Evolutionary conservation across 2,113 vertebrate species (phyloP), one percentile per base, ranked within the genome.

Genomic region (Sinocyclocheilus maitianheensis): DNA sequence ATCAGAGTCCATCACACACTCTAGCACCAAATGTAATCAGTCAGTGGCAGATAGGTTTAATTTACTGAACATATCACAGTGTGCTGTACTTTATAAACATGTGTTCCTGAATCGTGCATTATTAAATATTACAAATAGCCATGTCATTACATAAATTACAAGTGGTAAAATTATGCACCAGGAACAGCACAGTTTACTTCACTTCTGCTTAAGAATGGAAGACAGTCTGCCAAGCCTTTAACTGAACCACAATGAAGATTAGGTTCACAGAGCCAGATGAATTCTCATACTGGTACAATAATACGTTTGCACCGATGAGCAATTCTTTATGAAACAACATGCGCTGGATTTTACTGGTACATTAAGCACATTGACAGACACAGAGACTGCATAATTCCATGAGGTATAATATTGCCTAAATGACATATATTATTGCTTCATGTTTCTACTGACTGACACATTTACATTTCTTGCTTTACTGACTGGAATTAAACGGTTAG

Each of bases 131-230:
- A 43, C 13, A 63, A 75, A 26, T 75, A 71, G 16, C 62, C 77
- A 60, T 20, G 74, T 43, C 53, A 48, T 72, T 51, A 63, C 51
- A 85, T 77, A 72, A 58, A 83, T 12, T 20, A 53, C 18, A 65
- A 71, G 84, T 83, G 72, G 78, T 82, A 78, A 58, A 76, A 8
- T 83, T 40, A 72, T 43, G 75, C 75, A 85, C 24, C 55, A 43
- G 37, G 22, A 75, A 37, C 51, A 43, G 34, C 22, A n/a, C 3
- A 53, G 24, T 55, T 37, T 30, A 22, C 3, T 84, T 78, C 13
- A 22, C 26, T 78, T 46, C 8, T 83, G 75, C 84, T 83, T 65
- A 65, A 26, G 37, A 71, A 76, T 37, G 88, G 85, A 87, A 87
- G 88, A 89, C 85, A 71, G 18, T 18, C 18, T 46, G 81, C n/a